phyloP scores from a whole-genome alignment of 1,140 invertebrate species.

The Drosophila obscura region DNA sequence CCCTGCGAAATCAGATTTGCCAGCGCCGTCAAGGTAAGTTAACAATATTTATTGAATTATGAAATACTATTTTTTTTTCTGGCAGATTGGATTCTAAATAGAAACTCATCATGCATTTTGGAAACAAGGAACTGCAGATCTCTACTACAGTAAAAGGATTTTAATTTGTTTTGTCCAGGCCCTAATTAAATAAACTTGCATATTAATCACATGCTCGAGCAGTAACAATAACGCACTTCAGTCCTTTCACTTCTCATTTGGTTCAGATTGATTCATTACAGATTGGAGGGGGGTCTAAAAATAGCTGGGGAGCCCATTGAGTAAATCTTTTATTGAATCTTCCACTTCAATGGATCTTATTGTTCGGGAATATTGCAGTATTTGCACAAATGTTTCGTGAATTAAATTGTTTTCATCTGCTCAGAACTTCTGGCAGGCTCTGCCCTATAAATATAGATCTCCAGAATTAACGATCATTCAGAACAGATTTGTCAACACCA shows the following conservation, averaged over 20 bases:
- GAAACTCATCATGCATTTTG: not conserved
- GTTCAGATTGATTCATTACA: no score
- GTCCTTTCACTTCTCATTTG: no score
- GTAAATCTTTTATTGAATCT: constrained; percentile 5
- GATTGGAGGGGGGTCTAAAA: not conserved
- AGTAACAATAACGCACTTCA: no score
- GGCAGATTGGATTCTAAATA: constrained; percentile 19
- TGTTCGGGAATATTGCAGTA: not conserved
- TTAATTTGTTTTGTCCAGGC: not conserved
- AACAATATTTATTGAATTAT: not conserved
- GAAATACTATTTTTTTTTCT: not conserved
- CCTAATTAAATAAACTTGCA: no score
- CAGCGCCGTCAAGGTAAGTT: constrained; percentile 10
- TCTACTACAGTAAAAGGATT: not conserved
- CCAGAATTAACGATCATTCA: not conserved
- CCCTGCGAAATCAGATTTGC: constrained; percentile 18
- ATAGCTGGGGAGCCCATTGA: no score
- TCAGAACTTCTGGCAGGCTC: not conserved
- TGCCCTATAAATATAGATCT: constrained; percentile 27
- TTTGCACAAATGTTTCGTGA: constrained; percentile 15
- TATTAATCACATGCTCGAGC: not conserved
- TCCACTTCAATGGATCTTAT: constrained; percentile 20
- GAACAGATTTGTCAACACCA: constrained; percentile 6
- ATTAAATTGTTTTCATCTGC: not conserved
- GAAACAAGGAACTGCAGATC: constrained; percentile 14